Conservation (phyloP, 2,113 vertebrate species). For the Microcebus ravelobensis region DNA sequence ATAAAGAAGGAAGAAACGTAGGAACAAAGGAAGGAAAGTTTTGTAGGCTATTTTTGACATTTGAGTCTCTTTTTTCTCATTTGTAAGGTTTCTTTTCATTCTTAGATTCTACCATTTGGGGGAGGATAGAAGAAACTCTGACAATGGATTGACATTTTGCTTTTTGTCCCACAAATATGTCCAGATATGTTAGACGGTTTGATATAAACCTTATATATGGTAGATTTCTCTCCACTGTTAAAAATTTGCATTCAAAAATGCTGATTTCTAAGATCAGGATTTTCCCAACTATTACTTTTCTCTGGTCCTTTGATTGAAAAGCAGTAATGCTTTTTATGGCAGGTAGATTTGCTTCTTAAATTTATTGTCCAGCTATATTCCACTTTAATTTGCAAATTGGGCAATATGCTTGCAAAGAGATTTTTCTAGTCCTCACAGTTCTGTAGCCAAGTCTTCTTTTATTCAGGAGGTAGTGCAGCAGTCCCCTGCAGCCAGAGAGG, state of each 20-base stretch:
- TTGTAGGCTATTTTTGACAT: not conserved
- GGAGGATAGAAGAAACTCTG: not conserved
- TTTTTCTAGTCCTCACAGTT: constrained; percentile 3
- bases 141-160: constrained; percentile 1
- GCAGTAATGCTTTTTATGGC: constrained; percentile 10
- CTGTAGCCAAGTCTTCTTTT: not conserved
- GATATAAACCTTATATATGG: not conserved
- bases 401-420: not conserved
- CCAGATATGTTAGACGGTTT: not conserved
- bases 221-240: not conserved
- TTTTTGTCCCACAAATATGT: not conserved
- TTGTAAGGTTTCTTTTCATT: not conserved
- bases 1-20: no score
- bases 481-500: not conserved
- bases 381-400: constrained; percentile 64
- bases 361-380: constrained; percentile 41
- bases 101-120: not conserved
- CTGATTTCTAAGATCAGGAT: not conserved
- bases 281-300: constrained; percentile 12
- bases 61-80: not conserved
- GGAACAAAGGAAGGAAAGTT: not conserved
- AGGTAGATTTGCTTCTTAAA: constrained; percentile 54
- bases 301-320: constrained; percentile 32
- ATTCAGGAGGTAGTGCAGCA: not conserved
- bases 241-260: constrained; percentile 41